These are phyloP conservation scores for Zaprionus obscuricornis DNA, from an alignment of 2,888 invertebrate species.

Conservation along the genomic window DNA sequence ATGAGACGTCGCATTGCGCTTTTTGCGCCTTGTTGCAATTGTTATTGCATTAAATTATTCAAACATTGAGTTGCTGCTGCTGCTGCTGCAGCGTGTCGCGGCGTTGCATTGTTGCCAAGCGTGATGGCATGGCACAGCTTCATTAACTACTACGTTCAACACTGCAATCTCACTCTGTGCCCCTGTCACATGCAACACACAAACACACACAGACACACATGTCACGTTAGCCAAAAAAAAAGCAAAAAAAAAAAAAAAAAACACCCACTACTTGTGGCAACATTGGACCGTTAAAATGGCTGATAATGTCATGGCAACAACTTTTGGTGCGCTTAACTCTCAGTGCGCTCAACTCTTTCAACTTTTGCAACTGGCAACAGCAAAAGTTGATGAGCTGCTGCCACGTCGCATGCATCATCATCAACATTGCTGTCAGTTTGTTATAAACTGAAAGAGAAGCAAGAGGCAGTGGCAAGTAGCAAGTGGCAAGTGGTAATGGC, in stretches of 20 bases:
- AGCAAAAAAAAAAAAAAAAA: conserved; percentile 20
- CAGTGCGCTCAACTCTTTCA: not conserved
- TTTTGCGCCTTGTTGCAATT: conserved; percentile 53
- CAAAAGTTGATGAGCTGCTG: conserved; percentile 64
- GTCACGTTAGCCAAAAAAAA: conserved; percentile 17
- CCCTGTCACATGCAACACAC: not conserved
- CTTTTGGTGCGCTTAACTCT: conserved; percentile 33
- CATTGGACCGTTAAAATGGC: conserved; percentile 55
- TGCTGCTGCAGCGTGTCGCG: not conserved
- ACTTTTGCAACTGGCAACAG: conserved; percentile 6
- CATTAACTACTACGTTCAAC: conserved; percentile 47
- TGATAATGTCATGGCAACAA: conserved; percentile 68
- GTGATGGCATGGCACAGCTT: conserved; percentile 34
- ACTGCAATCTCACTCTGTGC: not conserved
- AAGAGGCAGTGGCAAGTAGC: no score
- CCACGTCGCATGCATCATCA: conserved; percentile 76
- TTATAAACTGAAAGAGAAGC: not conserved
- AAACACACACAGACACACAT: conserved; percentile 12
- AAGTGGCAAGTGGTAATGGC: conserved; percentile 6
- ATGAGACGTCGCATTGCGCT: conserved; percentile 24
- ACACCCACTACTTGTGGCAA: conserved; percentile 40
- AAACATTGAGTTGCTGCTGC: conserved; percentile 15
- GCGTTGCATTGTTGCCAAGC: conserved; percentile 36
- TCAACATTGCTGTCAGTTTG: conserved; percentile 68
- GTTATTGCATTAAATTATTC: conserved; percentile 65